A percentile compares a stretch with the other conserved stretches of the same genome.
phyloP scores from a whole-genome alignment of 1,140 invertebrate species.

The Bombus superbus region DNA sequence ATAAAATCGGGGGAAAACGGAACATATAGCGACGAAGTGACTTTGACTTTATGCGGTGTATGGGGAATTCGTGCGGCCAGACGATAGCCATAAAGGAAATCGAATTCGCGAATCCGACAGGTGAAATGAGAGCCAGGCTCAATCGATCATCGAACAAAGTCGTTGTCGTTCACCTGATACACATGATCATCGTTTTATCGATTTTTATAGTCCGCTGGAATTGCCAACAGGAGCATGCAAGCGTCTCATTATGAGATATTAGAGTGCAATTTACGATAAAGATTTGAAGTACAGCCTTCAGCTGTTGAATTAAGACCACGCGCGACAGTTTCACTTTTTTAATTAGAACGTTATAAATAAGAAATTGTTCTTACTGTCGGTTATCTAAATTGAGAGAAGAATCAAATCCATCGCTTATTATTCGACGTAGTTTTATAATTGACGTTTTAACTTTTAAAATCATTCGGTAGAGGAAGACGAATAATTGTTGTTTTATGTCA shows the following conservation, averaged over 20 bases:
- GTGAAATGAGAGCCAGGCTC: constrained; percentile 49
- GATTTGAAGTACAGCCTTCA: neutral
- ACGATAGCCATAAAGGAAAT: constrained; percentile 49
- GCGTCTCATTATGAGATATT: neutral
- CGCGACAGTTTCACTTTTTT: neutral
- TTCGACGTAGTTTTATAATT: too few relatives aligned
- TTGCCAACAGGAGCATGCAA: neutral
- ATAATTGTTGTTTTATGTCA: too few relatives aligned
- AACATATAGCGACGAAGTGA: neutral
- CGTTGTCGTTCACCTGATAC: constrained; percentile 55
- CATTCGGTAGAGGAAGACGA: too few relatives aligned
- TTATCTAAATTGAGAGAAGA: too few relatives aligned
- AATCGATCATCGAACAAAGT: constrained; percentile 41
- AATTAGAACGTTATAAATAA: neutral
- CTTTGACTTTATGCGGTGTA: constrained; percentile 15
- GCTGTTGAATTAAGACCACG: neutral
- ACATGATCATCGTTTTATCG: constrained; percentile 42
- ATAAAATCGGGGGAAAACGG: neutral
- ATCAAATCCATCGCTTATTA: too few relatives aligned
- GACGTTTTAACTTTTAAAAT: too few relatives aligned
- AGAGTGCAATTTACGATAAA: neutral
- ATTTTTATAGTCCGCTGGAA: constrained; percentile 6
- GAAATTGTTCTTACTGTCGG: neutral
- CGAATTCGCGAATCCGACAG: constrained; percentile 57
- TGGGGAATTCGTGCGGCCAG: constrained; percentile 11